Evolutionary conservation across 1,140 invertebrate species (phyloP).

Genomic region (Argopecten irradians): DNA sequence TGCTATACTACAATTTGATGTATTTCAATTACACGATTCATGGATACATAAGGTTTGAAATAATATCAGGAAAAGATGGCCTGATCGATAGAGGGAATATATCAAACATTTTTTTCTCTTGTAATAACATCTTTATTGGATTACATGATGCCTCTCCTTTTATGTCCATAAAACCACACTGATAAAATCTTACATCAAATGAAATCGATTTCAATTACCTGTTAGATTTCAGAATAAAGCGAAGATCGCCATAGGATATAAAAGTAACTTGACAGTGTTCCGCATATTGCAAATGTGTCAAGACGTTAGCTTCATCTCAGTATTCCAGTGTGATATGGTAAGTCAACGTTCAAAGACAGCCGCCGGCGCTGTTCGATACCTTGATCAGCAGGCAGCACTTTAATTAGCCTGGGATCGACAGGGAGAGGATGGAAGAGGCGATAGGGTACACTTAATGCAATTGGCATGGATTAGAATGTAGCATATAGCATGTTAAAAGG

Average conservation of each 20-base stretch:
- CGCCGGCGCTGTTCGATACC: not conserved
- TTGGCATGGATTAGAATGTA: no score
- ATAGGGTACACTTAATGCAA: no score
- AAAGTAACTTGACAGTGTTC: not conserved
- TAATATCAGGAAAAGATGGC: no score
- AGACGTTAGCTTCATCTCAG: not conserved
- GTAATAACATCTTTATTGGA: no score
- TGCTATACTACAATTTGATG: no score
- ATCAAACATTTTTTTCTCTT: no score
- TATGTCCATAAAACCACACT: not conserved
- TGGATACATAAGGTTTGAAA: no score
- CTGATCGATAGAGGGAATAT: no score
- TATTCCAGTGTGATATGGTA: not conserved
- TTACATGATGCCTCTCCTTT: not conserved
- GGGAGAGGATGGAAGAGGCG: no score
- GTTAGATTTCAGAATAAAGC: not conserved
- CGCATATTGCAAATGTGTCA: not conserved
- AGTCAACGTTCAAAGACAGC: not conserved
- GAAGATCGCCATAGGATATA: not conserved
- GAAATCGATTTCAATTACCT: constrained; percentile 4
- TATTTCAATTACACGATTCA: no score
- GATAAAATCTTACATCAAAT: not conserved
- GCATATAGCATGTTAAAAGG: no score
- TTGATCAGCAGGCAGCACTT: not conserved
- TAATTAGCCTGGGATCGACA: no score